A percentile compares a stretch with the other conserved stretches of the same genome.
phyloP scores from a whole-genome alignment of 2,113 vertebrate species.

The Hemicordylus capensis region DNA sequence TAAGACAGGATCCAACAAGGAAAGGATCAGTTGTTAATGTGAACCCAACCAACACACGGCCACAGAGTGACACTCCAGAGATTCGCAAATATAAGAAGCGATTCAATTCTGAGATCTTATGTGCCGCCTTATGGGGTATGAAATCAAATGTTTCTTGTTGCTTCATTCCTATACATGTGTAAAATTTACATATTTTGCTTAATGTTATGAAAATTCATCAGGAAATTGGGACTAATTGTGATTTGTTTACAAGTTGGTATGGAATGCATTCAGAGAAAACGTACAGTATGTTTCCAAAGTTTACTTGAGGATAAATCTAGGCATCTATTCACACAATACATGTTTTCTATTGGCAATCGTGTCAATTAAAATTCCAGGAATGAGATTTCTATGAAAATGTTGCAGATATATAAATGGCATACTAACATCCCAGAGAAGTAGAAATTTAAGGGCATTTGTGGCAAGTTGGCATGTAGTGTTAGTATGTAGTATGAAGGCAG shows the following conservation, averaged over 20 bases:
- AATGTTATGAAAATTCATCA: neutral
- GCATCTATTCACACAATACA: neutral
- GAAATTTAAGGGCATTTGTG: neutral
- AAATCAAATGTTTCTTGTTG: neutral
- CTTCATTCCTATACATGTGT: neutral
- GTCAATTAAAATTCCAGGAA: neutral
- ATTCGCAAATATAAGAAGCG: conserved; percentile 99
- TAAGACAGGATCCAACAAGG: conserved; percentile 92
- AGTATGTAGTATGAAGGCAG: no score
- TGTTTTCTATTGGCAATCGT: neutral
- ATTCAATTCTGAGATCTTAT: conserved; percentile 98
- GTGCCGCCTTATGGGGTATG: conserved; percentile 97
- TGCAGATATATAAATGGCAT: neutral
- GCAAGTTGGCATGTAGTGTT: neutral
- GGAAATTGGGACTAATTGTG: neutral
- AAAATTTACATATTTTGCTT: neutral
- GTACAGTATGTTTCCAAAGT: neutral
- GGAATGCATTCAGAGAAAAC: neutral
- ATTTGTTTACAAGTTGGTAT: no score
- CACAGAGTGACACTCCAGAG: conserved; percentile 97
- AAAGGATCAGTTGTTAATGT: conserved; percentile 99
- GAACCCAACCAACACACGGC: conserved; percentile 97
- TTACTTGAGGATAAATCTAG: neutral
- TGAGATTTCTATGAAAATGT: neutral
- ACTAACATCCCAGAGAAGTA: neutral